These are phyloP conservation scores for Nyleta sp. DNA, from an alignment of 2,888 invertebrate genomes.

Conservation along the genomic window DNA sequence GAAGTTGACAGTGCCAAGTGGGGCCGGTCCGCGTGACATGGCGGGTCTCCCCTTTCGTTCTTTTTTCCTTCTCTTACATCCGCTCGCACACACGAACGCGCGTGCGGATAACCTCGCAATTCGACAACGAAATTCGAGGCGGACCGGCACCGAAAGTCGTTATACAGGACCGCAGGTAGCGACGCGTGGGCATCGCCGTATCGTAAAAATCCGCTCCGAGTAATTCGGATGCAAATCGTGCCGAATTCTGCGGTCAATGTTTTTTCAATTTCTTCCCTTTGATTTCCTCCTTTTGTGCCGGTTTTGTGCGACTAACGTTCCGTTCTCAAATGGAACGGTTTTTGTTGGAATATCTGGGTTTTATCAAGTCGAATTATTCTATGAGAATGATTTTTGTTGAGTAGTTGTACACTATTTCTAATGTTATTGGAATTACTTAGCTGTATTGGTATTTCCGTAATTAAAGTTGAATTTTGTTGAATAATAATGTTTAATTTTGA, in stretches of 20 bases:
- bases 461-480: too few relatives aligned
- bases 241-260: slow-evolving; percentile 34
- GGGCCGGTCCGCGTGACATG: slow-evolving; percentile 71
- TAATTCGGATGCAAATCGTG: slow-evolving; percentile 63
- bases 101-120: slow-evolving; percentile 50
- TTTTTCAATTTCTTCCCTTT: slow-evolving; percentile 22
- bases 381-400: too few relatives aligned
- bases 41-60: slow-evolving; percentile 59
- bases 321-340: too few relatives aligned
- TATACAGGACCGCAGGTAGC: slow-evolving; percentile 63
- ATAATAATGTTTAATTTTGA: too few relatives aligned
- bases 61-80: slow-evolving; percentile 45
- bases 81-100: slow-evolving; percentile 42
- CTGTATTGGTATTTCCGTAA: too few relatives aligned
- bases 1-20: slow-evolving; percentile 74
- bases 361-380: too few relatives aligned
- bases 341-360: too few relatives aligned
- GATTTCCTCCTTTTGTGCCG: slow-evolving; percentile 3
- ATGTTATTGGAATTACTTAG: too few relatives aligned
- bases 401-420: too few relatives aligned
- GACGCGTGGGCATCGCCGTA: slow-evolving; percentile 56
- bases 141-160: slow-evolving; percentile 58
- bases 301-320: too few relatives aligned
- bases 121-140: slow-evolving; percentile 51
- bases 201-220: slow-evolving; percentile 55